Percentiles rank a stretch among this genome's conserved stretches.
These are phyloP conservation scores for Microctonus aethiopoides DNA, from an alignment of 2,888 invertebrate genomes.

Conservation along the genomic window DNA sequence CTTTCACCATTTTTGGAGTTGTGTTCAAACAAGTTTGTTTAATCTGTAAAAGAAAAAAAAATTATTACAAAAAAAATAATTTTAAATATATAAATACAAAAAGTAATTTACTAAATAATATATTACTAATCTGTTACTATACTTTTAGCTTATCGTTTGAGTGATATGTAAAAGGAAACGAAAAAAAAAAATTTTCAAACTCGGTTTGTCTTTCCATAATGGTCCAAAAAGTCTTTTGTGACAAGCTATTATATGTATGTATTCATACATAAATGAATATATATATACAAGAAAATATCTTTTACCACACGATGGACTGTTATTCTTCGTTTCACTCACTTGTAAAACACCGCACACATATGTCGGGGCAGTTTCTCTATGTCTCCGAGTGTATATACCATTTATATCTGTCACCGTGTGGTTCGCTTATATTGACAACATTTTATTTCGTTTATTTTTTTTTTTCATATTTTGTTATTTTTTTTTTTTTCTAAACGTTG, in stretches of 20 bases:
- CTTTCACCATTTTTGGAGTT: background rate
- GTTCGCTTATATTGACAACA: conserved; percentile 15
- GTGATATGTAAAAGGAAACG: background rate
- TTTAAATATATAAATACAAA: background rate
- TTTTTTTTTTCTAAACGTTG: background rate
- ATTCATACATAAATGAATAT: background rate
- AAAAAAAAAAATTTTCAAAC: background rate
- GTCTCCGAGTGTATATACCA: background rate
- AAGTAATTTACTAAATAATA: background rate
- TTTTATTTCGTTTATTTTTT: background rate
- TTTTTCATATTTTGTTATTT: background rate
- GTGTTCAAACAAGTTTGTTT: background rate
- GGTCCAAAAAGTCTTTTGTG: background rate
- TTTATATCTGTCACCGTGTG: conserved; percentile 24
- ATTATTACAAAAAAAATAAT: background rate
- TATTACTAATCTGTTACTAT: background rate
- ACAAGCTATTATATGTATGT: background rate
- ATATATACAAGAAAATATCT: background rate
- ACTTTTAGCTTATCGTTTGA: background rate
- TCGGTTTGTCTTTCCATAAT: background rate
- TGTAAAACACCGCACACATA: background rate
- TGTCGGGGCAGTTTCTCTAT: background rate
- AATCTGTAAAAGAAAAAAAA: background rate
- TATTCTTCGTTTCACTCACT: conserved; percentile 15
- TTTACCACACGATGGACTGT: conserved; percentile 1